A percentile compares a stretch with the other conserved stretches of the same genome.
Evolutionary conservation across 2,113 vertebrate genomes (phyloP).

Genomic region (Phycodurus eques): DNA sequence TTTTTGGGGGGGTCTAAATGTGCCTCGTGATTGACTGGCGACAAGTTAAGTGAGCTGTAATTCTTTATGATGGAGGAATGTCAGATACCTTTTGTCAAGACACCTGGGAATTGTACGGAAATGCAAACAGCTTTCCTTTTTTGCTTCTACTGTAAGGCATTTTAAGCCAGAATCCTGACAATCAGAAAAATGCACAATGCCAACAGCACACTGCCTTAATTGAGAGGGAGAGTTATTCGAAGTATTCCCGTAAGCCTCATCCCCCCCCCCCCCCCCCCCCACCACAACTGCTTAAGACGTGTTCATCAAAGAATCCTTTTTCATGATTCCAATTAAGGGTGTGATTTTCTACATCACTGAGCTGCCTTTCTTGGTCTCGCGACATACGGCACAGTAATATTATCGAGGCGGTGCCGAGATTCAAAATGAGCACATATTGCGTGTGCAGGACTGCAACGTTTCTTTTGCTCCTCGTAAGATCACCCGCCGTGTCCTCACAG

Average conservation of each 20-base stretch:
- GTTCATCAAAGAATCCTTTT: conserved; percentile 63
- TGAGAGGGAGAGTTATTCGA: conserved; percentile 27
- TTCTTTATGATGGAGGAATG: no score
- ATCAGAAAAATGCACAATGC: no score
- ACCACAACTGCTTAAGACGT: conserved; percentile 33
- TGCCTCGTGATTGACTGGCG: no score
- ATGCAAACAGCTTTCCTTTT: no score
- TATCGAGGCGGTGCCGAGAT: conserved; percentile 45
- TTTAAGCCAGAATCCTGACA: no score
- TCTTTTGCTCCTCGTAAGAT: conserved; percentile 11
- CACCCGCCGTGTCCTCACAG: background rate
- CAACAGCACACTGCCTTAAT: no score
- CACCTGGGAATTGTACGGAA: no score
- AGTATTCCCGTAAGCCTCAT: conserved; percentile 10
- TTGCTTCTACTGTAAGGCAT: no score
- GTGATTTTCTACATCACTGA: conserved; percentile 69
- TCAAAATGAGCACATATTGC: conserved; percentile 58
- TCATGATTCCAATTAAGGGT: conserved; percentile 73
- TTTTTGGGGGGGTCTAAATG: no score
- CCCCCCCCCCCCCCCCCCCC: conserved; percentile 45
- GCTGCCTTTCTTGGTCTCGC: conserved; percentile 45
- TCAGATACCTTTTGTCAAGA: no score
- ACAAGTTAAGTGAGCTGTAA: no score
- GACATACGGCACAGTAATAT: conserved; percentile 62
- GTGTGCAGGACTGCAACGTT: conserved; percentile 14